Conservation (phyloP, 2,797 vertebrate genomes). For the Bradypus variegatus region DNA sequence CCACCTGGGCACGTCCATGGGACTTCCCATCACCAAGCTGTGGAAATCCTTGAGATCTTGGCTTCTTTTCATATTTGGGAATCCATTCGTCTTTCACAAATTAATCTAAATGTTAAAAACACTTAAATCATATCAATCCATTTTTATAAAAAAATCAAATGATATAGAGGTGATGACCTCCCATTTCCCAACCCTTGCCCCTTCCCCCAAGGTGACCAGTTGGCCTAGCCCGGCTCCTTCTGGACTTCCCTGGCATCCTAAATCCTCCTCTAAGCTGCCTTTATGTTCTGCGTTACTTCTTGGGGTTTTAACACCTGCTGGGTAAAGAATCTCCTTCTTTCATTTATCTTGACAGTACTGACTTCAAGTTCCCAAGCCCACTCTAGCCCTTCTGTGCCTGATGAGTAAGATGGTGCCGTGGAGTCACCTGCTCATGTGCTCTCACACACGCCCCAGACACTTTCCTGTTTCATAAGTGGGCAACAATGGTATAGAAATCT, state of each 20-base stretch:
- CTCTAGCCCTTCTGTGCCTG: background rate
- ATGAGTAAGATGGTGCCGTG: background rate
- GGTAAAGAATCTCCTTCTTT: background rate
- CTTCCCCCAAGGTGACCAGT: background rate
- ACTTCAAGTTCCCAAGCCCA: background rate
- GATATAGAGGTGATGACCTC: background rate
- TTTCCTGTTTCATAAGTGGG: background rate
- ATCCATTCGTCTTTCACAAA: background rate
- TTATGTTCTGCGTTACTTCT: background rate
- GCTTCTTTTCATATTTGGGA: background rate
- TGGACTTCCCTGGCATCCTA: background rate
- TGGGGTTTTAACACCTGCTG: background rate
- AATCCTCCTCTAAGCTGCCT: background rate
- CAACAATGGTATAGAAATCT: too few relatives aligned
- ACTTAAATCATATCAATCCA: background rate
- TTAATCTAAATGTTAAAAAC: background rate
- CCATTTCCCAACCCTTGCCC: too few relatives aligned
- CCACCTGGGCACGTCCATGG: fast-evolving
- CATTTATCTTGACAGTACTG: background rate
- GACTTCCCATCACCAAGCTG: fast-evolving
- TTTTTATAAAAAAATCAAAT: background rate
- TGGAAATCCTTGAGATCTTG: background rate
- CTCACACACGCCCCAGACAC: background rate
- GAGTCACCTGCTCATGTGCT: background rate
- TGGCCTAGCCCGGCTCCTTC: background rate